Evolutionary conservation across 37 sponge, comb jelly and placozoan species (phyloP), one percentile per base, ranked within the genome.

Genomic region (Mnemiopsis leidyi): DNA sequence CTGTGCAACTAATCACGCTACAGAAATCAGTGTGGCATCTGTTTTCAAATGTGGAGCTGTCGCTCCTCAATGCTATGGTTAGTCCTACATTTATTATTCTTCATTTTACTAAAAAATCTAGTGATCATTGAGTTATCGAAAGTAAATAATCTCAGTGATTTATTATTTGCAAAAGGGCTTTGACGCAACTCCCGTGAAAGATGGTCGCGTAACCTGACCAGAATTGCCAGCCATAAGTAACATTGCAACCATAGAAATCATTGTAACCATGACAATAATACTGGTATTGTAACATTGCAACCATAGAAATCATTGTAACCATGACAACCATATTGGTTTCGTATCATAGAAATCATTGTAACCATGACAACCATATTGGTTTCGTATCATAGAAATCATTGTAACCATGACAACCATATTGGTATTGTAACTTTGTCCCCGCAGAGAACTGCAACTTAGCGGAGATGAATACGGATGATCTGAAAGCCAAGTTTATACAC

Each of bases 401-500:
- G 16, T 32, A 77, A 77, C 33, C 26, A 28, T 31, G 9, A 77
- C 3, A 0, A 1, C 36, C 34, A 13, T 32, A 31, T 13, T 32
- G 16, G 20, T 28, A 36, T 9, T 39, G 16, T 85, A 1, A 85
- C 90, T 16, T 32, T 36, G 30, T 31, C 79, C 34, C 36, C 32
- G 16, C 79, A 85, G 90, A 28, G 24, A 39, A 28, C 1, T 85
- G 90, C 36, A 2, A 0, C 24, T 13, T 85, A 1, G 23, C 90
- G 0, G 36, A 85, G 39, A 36, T 2, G 26, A 39, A 39, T 20
- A 33, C 33, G 0, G 20, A 35, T 7, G 32, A 40, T 3, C 29
- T 85, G 48, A 40, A 85, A 13, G 90, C 33, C 0, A 3, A 5
- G 90, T 40, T 40, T 37, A 85, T 85, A 28, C 90, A 85, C 90